Conservation (phyloP, 2,888 invertebrate genomes). For the Xestobium rufovillosum region DNA sequence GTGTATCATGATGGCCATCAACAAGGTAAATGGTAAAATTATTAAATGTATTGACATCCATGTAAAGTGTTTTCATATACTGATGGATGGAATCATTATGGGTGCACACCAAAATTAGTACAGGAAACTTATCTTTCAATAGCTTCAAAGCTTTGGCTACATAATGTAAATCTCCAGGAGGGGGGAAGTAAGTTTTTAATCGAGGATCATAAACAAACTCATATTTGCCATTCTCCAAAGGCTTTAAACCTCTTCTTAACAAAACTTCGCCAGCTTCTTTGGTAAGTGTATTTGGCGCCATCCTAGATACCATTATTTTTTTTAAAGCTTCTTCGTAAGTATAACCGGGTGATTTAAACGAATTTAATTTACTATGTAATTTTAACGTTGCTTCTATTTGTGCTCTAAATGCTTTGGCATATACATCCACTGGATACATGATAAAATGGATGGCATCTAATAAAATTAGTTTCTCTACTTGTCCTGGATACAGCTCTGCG, state of each 20-base stretch:
- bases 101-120: conserved; percentile 34
- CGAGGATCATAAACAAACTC: conserved; percentile 52
- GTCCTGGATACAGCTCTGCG: conserved; percentile 40
- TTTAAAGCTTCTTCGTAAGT: conserved; percentile 45
- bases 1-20: conserved; percentile 55
- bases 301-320: conserved; percentile 43
- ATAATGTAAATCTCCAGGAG: conserved; percentile 34
- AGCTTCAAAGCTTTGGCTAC: conserved; percentile 34
- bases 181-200: conserved; percentile 38
- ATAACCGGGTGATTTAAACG: conserved; percentile 33
- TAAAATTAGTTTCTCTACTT: conserved; percentile 42
- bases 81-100: conserved; percentile 23
- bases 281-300: conserved; percentile 35
- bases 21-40: conserved; percentile 37
- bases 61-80: conserved; percentile 24
- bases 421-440: conserved; percentile 25
- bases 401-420: conserved; percentile 31
- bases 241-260: conserved; percentile 44
- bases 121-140: conserved; percentile 36
- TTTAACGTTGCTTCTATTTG: conserved; percentile 38
- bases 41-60: conserved; percentile 27
- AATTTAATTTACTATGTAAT: conserved; percentile 29
- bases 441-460: conserved; percentile 40
- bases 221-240: conserved; percentile 42
- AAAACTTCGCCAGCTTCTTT: conserved; percentile 45